Percentiles rank a stretch among this genome's conserved stretches.
Conservation (phyloP, 2,113 vertebrate genomes). For the Malurus alboscapulatus region DNA sequence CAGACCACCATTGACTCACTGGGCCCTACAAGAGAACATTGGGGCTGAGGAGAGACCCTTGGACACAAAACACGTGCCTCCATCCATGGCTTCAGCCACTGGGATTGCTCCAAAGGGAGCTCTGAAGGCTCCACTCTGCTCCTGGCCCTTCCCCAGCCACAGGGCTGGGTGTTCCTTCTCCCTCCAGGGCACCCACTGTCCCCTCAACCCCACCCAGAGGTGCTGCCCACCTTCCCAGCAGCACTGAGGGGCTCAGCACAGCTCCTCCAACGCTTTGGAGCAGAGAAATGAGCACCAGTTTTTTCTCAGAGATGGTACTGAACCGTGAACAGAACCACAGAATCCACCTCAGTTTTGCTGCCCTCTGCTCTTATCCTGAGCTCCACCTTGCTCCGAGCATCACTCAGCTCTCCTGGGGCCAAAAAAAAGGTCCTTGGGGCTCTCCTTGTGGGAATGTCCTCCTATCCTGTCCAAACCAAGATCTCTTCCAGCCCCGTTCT, state of each 20-base stretch:
- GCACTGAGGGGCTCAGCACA: neutral
- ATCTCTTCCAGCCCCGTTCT: neutral
- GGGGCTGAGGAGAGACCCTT: neutral
- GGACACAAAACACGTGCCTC: neutral
- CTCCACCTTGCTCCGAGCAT: neutral
- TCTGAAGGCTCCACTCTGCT: neutral
- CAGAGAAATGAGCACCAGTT: accelerated
- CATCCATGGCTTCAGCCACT: accelerated
- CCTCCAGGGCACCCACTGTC: neutral
- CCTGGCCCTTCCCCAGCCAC: neutral
- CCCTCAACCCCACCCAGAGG: neutral
- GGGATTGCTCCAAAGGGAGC: neutral
- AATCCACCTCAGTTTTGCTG: neutral
- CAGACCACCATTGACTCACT: slow-evolving; percentile 47
- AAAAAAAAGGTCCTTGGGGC: accelerated
- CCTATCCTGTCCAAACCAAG: neutral
- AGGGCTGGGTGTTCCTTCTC: neutral
- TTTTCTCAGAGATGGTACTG: neutral
- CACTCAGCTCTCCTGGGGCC: neutral
- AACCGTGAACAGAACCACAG: accelerated
- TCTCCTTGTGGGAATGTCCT: neutral
- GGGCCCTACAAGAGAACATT: neutral
- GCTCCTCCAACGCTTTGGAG: neutral
- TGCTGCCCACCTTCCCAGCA: neutral
- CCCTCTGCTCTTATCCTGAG: neutral